These are phyloP conservation scores for Periophthalmodon schlosseri DNA, from an alignment of 2,113 vertebrate genomes.

Conservation along the genomic window DNA sequence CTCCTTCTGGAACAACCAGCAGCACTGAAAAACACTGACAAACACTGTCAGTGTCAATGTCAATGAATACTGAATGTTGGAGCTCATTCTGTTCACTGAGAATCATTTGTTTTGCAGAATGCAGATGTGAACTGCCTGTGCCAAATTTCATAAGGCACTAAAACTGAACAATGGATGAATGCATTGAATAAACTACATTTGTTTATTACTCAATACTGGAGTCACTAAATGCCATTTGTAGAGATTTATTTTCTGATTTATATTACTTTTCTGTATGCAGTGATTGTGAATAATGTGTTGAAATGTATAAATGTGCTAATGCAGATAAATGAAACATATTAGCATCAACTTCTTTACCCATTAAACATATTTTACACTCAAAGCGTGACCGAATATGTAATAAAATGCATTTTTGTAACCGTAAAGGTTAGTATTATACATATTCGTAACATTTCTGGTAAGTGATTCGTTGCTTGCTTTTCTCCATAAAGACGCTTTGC, in stretches of 20 bases:
- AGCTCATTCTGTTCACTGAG: background rate
- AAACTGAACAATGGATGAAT: background rate
- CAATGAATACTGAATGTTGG: background rate
- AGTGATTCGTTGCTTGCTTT: too few relatives aligned
- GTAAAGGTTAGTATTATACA: background rate
- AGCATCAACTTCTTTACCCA: background rate
- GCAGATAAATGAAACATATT: background rate
- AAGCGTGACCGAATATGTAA: background rate
- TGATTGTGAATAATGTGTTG: background rate
- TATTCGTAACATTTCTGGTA: too few relatives aligned
- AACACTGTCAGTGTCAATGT: background rate
- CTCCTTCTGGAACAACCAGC: conserved; percentile 30
- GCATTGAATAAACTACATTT: background rate
- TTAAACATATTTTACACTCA: background rate
- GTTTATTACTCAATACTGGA: conserved; percentile 1
- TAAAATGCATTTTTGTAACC: background rate
- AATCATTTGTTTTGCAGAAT: background rate
- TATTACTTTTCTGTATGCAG: background rate
- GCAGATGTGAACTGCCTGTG: conserved; percentile 31
- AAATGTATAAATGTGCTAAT: background rate
- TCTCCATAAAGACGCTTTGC: too few relatives aligned
- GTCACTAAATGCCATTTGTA: conserved; percentile 28
- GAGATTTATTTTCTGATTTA: conserved; percentile 9
- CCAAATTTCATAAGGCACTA: conserved; percentile 41
- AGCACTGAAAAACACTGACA: background rate